phyloP scores from a whole-genome alignment of 2,888 invertebrate species.

The Tenthredo mesomela region DNA sequence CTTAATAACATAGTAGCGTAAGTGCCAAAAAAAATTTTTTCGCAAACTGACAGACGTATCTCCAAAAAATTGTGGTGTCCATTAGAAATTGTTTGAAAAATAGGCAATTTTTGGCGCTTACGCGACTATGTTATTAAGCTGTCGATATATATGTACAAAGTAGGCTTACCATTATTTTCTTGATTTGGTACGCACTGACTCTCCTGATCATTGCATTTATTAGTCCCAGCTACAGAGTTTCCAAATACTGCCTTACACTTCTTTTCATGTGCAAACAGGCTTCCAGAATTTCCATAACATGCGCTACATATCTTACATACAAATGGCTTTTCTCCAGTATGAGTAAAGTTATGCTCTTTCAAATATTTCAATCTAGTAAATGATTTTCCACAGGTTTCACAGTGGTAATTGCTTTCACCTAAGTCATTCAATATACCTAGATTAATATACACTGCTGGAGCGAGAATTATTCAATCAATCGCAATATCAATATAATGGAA shows the following conservation, averaged over 20 bases:
- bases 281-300: neutral
- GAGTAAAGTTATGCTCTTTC: neutral
- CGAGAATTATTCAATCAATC: neutral
- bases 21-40: too few relatives aligned
- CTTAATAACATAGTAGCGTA: too few relatives aligned
- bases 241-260: neutral
- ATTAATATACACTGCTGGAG: neutral
- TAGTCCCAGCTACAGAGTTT: neutral
- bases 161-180: neutral
- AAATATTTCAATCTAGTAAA: conserved; percentile 13
- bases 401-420: conserved; percentile 5
- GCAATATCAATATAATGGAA: neutral
- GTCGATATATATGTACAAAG: neutral
- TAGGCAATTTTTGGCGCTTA: too few relatives aligned
- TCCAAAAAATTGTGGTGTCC: too few relatives aligned
- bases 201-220: neutral
- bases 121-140: too few relatives aligned
- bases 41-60: too few relatives aligned
- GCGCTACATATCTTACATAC: neutral
- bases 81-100: too few relatives aligned
- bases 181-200: neutral
- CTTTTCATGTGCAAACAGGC: neutral
- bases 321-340: conserved; percentile 17
- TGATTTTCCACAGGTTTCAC: conserved; percentile 5
- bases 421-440: neutral